A percentile compares a stretch with the other conserved stretches of the same genome.
phyloP scores from a whole-genome alignment of 2,797 vertebrate genomes.

The Hirundo rustica region DNA sequence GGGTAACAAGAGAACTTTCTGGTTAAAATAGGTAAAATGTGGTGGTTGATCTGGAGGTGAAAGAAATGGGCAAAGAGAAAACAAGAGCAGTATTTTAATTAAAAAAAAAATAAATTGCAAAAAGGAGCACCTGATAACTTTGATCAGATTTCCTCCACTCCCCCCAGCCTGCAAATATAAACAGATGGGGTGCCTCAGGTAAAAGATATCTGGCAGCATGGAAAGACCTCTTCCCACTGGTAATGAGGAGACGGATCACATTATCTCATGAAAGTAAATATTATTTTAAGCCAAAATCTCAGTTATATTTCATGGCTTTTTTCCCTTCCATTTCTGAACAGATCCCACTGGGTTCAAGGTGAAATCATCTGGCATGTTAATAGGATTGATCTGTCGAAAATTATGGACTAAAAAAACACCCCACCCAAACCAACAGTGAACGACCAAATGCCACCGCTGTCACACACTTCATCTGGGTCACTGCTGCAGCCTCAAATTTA shows the following conservation, averaged over 20 bases:
- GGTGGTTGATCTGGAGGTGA: slow-evolving; percentile 45
- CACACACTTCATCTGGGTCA: not conserved
- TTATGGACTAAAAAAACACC: not conserved
- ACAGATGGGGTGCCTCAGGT: slow-evolving; percentile 68
- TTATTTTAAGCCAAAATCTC: slow-evolving; percentile 28
- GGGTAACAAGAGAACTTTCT: not conserved
- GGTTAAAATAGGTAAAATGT: slow-evolving; percentile 33
- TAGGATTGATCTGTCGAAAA: slow-evolving; percentile 6
- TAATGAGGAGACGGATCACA: slow-evolving; percentile 50
- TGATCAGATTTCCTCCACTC: slow-evolving; percentile 62
- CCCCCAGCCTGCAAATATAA: slow-evolving; percentile 38
- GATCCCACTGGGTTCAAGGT: not conserved
- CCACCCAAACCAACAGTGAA: not conserved
- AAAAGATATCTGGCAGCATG: slow-evolving; percentile 42
- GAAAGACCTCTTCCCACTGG: slow-evolving; percentile 28
- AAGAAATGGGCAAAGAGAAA: slow-evolving; percentile 16
- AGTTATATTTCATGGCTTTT: not conserved
- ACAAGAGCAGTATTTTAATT: slow-evolving; percentile 52
- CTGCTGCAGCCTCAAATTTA: not conserved
- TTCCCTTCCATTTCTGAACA: not conserved
- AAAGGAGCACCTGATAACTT: slow-evolving; percentile 59
- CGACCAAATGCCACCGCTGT: accelerated
- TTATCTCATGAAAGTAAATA: slow-evolving; percentile 57
- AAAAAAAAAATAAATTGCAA: not conserved
- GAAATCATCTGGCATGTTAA: not conserved